Base-by-base conservation (phyloP, 2,888 invertebrate genomes). In the Poecilobothrus nobilitatus region DNA sequence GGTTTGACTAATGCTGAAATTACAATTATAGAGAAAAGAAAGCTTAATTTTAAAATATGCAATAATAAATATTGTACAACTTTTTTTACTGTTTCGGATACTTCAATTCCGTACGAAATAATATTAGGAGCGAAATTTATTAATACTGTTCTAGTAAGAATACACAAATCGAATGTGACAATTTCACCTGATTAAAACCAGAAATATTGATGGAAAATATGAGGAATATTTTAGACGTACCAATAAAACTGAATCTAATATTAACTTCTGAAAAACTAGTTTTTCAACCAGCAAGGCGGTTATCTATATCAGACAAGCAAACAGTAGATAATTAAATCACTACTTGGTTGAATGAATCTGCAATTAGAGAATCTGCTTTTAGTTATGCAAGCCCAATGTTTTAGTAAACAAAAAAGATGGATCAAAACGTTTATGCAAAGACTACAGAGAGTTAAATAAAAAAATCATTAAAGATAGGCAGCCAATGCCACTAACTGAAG, bases 251-350 rank as follows among this genome's bases (percentile, higher is more conserved):
- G 12, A 63, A 63, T 21, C 7, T 63, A 67, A 63, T 67, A 37
- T 63, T 67, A 63, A 63, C 41, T 37, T 33, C 44, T 66, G 61
- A 66, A 67, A 34, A 70, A 10, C 77, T 77, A 0, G 74, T 78
- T 0, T 73, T 72, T 15, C 71, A 73, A 34, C 63, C 71, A 33
- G 74, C 75, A 0, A 69, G 77, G 61, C 67, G 77, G 61, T 69
- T 78, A 34, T 69, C 76, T 0, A 67, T 67, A 0, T 8, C 34
- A 6, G 76, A 78, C 61, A 74, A 72, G 34, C 62, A 69, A 6
- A 70, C 71, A 63, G 75, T 78, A 0, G 71, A 77, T n/a, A 66
- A 69, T 3, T 74, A 75, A 71, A 71, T 79, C 8, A 21, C 66
- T 33, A 62, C 20, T 66, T 70, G 70, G 67, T 34, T 69, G 4